phyloP scores from a whole-genome alignment of 2,888 invertebrate genomes.

The Teleiodes luculella region DNA sequence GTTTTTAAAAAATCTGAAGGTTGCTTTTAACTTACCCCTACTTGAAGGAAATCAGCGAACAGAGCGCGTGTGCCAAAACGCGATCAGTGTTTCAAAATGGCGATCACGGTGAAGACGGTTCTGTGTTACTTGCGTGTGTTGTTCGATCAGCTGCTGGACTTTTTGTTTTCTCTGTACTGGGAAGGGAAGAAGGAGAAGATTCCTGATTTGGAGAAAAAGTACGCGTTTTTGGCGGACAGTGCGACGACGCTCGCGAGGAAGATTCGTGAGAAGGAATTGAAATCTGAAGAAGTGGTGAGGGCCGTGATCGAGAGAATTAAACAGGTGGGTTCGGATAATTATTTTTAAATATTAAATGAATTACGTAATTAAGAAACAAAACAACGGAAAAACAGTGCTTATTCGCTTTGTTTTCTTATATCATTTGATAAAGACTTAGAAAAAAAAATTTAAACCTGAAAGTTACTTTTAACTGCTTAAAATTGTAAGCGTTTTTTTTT shows the following conservation, averaged over 20 bases:
- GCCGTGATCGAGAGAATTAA: constrained; percentile 88
- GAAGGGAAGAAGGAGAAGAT: constrained; percentile 48
- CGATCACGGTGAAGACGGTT: constrained; percentile 7
- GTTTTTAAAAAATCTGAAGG: background rate
- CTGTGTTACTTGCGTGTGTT: constrained; percentile 40
- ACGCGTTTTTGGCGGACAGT: constrained; percentile 74
- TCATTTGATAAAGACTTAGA: too few relatives aligned
- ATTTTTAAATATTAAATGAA: too few relatives aligned
- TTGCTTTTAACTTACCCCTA: background rate
- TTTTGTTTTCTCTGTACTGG: constrained; percentile 64
- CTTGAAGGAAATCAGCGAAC: background rate
- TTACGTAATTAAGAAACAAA: too few relatives aligned
- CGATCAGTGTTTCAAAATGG: constrained; percentile 7
- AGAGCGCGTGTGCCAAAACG: background rate
- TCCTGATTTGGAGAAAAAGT: constrained; percentile 56
- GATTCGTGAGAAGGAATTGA: constrained; percentile 81
- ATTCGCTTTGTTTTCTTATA: too few relatives aligned
- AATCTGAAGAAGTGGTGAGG: constrained; percentile 83
- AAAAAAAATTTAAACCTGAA: too few relatives aligned
- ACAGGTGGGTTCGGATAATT: constrained; percentile 75
- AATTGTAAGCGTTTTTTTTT: too few relatives aligned
- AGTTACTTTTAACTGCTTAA: too few relatives aligned
- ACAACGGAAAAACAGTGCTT: too few relatives aligned
- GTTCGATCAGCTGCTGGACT: constrained; percentile 57
- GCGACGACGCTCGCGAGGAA: constrained; percentile 82